A percentile compares a stretch with the other conserved stretches of the same genome.
Evolutionary conservation across 2,797 vertebrate genomes (phyloP).

Genomic region (Argentina silus): DNA sequence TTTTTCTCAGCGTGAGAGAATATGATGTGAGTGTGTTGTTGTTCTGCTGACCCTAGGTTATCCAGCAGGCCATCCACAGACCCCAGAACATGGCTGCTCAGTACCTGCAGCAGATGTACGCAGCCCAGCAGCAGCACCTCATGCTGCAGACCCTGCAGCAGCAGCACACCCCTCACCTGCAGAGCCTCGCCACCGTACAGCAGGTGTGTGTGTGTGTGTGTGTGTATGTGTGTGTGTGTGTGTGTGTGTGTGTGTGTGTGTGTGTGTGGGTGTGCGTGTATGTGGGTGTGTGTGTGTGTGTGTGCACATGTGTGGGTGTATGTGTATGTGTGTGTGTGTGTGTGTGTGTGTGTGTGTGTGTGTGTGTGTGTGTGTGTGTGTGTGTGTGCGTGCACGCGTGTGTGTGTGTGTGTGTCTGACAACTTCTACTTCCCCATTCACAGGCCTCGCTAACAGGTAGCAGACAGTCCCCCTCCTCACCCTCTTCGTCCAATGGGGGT

Average conservation of each 20-base stretch:
- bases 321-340: conserved; percentile 21
- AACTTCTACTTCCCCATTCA: too few species aligned
- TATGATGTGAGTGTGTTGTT: not conserved
- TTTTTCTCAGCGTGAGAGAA: not conserved
- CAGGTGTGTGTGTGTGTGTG: conserved; percentile 74
- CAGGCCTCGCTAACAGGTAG: conserved; percentile 87
- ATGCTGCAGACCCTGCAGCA: conserved; percentile 93
- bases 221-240: conserved; percentile 1
- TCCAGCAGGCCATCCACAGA: conserved; percentile 91
- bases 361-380: conserved; percentile 22
- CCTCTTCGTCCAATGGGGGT: conserved; percentile 82
- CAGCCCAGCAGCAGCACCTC: conserved; percentile 93
- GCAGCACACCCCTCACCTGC: conserved; percentile 82
- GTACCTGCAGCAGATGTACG: conserved; percentile 95
- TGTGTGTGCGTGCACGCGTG: too few species aligned
- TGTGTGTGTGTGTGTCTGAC: conserved; percentile 4
- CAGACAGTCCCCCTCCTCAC: conserved; percentile 82
- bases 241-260: conserved; percentile 23
- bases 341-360: conserved; percentile 59
- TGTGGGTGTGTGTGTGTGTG: conserved; percentile 65
- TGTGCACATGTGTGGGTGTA: not conserved
- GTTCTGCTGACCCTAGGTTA: conserved; percentile 77
- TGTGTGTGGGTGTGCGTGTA: not conserved
- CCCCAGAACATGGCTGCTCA: conserved; percentile 91
- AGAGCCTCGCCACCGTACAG: conserved; percentile 86